Evolutionary conservation across 2,888 invertebrate species (phyloP).

Genomic region (Petrolisthes manimaculis): DNA sequence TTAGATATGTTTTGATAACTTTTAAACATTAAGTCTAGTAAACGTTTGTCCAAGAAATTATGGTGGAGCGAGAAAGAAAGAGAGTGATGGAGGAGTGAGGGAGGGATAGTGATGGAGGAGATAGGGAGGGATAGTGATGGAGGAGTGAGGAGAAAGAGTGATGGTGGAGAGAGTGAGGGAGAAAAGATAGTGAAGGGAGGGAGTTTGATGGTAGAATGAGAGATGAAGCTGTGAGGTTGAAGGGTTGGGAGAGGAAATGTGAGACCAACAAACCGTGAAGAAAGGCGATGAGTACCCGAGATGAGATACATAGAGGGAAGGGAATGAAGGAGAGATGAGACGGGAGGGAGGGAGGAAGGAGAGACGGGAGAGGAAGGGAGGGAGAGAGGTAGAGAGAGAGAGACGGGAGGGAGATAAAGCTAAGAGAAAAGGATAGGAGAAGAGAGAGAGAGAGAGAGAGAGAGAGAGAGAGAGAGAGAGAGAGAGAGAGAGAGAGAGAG

Average conservation of each 20-base stretch:
- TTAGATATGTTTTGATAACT: too few relatives aligned
- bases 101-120: background rate
- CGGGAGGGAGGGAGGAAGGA: too few relatives aligned
- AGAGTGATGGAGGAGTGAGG: background rate
- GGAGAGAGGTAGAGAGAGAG: background rate
- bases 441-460: conserved; percentile 10
- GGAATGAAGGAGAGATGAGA: background rate
- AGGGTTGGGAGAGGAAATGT: too few relatives aligned
- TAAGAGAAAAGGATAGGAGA: background rate
- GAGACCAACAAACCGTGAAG: too few relatives aligned
- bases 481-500: background rate
- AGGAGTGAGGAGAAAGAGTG: background rate
- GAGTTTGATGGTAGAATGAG: too few relatives aligned
- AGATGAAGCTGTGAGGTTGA: too few relatives aligned
- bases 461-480: background rate
- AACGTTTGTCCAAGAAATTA: background rate
- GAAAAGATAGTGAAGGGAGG: background rate
- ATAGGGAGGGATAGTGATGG: background rate
- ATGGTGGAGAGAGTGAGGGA: background rate
- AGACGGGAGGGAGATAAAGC: background rate
- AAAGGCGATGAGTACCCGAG: too few relatives aligned
- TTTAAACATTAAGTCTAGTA: background rate
- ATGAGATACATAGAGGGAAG: background rate
- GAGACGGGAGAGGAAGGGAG: too few relatives aligned
- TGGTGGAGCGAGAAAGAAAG: background rate